Conservation (phyloP, 2,113 vertebrate species). For the Pungitius pungitius region DNA sequence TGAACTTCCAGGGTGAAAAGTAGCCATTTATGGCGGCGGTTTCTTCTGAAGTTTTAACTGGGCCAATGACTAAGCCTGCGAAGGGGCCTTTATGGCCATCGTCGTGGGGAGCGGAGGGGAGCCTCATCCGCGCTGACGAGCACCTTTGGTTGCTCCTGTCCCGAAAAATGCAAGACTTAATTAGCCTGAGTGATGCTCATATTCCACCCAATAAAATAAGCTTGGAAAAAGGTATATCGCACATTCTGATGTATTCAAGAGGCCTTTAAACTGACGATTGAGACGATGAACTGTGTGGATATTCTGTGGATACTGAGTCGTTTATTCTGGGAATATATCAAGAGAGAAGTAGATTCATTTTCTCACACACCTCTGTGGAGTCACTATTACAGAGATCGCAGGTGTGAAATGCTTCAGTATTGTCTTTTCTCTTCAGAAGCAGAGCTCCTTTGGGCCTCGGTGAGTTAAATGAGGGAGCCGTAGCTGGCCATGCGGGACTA, state of each 20-base stretch:
- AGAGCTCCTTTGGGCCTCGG: too few species aligned
- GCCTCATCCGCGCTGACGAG: background rate
- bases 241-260: too few species aligned
- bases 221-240: too few species aligned
- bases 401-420: too few species aligned
- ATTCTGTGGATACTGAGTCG: too few species aligned
- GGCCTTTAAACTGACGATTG: too few species aligned
- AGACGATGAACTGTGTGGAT: too few species aligned
- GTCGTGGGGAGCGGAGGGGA: slow-evolving; percentile 7
- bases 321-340: too few species aligned
- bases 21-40: slow-evolving; percentile 38
- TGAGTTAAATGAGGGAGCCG: background rate
- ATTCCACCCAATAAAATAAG: background rate
- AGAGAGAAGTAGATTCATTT: too few species aligned
- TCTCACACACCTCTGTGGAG: too few species aligned
- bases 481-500: background rate
- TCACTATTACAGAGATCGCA: too few species aligned
- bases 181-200: background rate
- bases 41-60: slow-evolving; percentile 19
- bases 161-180: background rate
- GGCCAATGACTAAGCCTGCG: slow-evolving; percentile 36
- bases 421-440: too few species aligned
- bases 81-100: slow-evolving; percentile 24
- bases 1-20: background rate
- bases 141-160: background rate